phyloP scores from a whole-genome alignment of 2,888 invertebrate genomes.

The Carpatolechia fugitivella region DNA sequence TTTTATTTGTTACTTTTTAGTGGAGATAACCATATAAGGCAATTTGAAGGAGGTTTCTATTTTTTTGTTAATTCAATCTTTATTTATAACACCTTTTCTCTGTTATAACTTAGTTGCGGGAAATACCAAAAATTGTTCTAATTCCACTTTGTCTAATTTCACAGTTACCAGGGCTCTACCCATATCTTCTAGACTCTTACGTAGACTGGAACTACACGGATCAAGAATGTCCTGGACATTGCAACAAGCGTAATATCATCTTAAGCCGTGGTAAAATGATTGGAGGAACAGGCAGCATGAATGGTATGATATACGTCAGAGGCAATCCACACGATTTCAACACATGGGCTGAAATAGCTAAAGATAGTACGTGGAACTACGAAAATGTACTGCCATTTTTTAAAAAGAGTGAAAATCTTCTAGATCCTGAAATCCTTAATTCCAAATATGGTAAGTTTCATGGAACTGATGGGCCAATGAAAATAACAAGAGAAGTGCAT shows the following conservation, averaged over 20 bases:
- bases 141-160: neutral
- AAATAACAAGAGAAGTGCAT: constrained; percentile 24
- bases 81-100: too few species aligned
- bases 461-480: constrained; percentile 31
- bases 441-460: constrained; percentile 26
- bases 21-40: too few species aligned
- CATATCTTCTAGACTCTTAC: neutral
- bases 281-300: constrained; percentile 40
- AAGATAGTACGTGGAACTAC: constrained; percentile 37
- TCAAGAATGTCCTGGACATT: neutral
- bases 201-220: neutral
- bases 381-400: constrained; percentile 36
- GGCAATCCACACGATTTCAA: constrained; percentile 36
- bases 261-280: constrained; percentile 26
- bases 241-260: neutral
- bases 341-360: constrained; percentile 28
- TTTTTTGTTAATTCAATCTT: too few species aligned
- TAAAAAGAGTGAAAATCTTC: constrained; percentile 37
- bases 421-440: constrained; percentile 23
- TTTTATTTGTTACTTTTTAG: too few species aligned
- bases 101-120: too few species aligned
- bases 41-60: too few species aligned
- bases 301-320: constrained; percentile 34
- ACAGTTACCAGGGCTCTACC: neutral
- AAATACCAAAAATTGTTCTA: too few species aligned